Percentiles rank a stretch among this genome's conserved stretches.
phyloP scores from a whole-genome alignment of 2,888 invertebrate species.

The Cyclophora punctaria region DNA sequence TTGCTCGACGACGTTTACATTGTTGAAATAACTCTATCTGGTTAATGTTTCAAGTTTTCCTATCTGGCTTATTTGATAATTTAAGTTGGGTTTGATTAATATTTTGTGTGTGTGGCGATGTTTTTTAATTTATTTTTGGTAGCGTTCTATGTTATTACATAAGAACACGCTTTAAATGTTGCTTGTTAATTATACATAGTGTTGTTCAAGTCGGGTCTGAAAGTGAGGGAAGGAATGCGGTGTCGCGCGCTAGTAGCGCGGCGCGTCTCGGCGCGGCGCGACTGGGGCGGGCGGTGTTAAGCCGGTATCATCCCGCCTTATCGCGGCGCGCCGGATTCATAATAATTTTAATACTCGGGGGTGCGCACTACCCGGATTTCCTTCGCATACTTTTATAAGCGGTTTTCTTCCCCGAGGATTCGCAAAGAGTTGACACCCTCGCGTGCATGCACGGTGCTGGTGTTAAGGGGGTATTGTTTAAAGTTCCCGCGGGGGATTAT shows the following conservation, averaged over 20 bases:
- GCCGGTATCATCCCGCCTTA: slow-evolving; percentile 64
- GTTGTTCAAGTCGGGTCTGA: slow-evolving; percentile 6
- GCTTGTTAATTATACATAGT: slow-evolving; percentile 7
- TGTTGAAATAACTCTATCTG: slow-evolving; percentile 65
- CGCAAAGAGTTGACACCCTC: slow-evolving; percentile 48
- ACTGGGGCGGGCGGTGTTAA: slow-evolving; percentile 43
- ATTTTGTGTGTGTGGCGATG: slow-evolving; percentile 2
- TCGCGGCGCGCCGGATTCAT: slow-evolving; percentile 60
- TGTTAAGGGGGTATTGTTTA: slow-evolving; percentile 35
- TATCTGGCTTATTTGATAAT: slow-evolving; percentile 25
- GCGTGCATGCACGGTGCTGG: slow-evolving; percentile 50
- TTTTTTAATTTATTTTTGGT: too few species aligned
- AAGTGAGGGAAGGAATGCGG: too few species aligned
- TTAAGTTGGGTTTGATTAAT: slow-evolving; percentile 7
- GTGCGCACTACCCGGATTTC: slow-evolving; percentile 39
- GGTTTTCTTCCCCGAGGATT: slow-evolving; percentile 44
- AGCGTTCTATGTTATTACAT: slow-evolving; percentile 1
- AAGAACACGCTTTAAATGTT: slow-evolving; percentile 8
- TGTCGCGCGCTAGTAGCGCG: slow-evolving; percentile 5
- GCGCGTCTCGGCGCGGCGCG: slow-evolving; percentile 1
- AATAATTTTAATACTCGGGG: slow-evolving; percentile 69
- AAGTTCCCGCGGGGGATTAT: slow-evolving; percentile 52
- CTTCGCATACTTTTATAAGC: slow-evolving; percentile 57
- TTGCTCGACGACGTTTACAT: slow-evolving; percentile 59
- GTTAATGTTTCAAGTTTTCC: slow-evolving; percentile 58